Base-by-base conservation (phyloP, 2,888 invertebrate species). In the Drosophila anomalata region DNA sequence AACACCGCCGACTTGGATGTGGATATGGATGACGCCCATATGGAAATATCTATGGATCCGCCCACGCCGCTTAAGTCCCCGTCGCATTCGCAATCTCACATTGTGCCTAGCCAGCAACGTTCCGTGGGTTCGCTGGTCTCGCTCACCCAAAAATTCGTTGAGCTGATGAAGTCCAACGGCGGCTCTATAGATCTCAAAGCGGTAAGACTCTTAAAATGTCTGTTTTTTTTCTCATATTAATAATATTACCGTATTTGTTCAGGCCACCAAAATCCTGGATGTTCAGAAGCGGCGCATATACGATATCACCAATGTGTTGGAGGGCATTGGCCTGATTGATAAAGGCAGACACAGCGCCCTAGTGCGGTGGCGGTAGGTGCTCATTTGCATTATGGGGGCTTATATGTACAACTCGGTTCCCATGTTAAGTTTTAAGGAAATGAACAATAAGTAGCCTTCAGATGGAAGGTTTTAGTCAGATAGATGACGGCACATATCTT, bases 271-370 rank as follows among this genome's bases (percentile, higher is more conserved):
- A 89, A 93, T 94, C 55, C 91, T 96, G 72, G 94, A 95, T 78
- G 96, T 96, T 0, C 96, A 96, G 87, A 96, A 96, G 87, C 92
- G 96, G 61, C 93, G 96, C 73, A 96, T 96, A 73, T 96, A 96
- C 89, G 96, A 96, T 87, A 96, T 96, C 69, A 96, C 96, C 7
- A 96, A 96, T 91, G 96, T 96, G 0, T 91, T 96, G 26, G 96
- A 96, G 91, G 96, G 96, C 12, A 95, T 96, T 87, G 96, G 96
- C 9, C 92, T 96, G 9, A 96, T 96, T 79, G 95, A 96, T 87
- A 96, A 96, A 90, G 94, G 94, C 73, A 94, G 95, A 54, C 96
- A 96, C 90, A 96, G 96, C 89, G 95, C 95, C 79, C 79, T 89
- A 20, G 95, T 96, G 70, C 95, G 95, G 89, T 96, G 96, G 96